Conservation (phyloP, 2,888 invertebrate genomes). For the Steromphala cineraria region DNA sequence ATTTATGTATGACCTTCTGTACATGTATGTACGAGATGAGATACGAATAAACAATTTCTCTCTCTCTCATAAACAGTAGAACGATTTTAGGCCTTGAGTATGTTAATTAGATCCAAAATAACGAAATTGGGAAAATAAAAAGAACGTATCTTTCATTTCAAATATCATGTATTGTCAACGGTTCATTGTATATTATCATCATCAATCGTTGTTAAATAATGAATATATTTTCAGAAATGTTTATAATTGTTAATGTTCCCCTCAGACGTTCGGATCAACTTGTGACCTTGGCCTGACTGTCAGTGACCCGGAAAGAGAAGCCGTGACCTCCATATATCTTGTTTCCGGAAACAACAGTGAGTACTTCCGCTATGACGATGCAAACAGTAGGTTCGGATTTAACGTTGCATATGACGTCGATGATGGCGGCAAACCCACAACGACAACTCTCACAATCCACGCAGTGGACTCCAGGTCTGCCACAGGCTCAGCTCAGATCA, state of each 20-base stretch:
- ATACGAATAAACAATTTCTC: too few species aligned
- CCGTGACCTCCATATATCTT: slow-evolving; percentile 26
- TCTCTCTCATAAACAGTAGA: too few species aligned
- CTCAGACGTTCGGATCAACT: slow-evolving; percentile 32
- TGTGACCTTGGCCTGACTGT: slow-evolving; percentile 38
- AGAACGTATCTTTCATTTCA: too few species aligned
- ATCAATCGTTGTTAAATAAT: too few species aligned
- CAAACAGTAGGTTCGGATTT: slow-evolving; percentile 34
- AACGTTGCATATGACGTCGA: slow-evolving; percentile 43
- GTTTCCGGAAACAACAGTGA: slow-evolving; percentile 38
- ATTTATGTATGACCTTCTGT: too few species aligned
- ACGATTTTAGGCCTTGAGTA: too few species aligned
- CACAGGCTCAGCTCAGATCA: slow-evolving; percentile 30
- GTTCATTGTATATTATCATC: too few species aligned
- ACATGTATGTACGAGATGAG: too few species aligned
- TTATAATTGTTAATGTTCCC: background rate
- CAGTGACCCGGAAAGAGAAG: slow-evolving; percentile 36
- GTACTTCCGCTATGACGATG: slow-evolving; percentile 34
- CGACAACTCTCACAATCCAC: slow-evolving; percentile 29
- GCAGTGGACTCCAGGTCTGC: slow-evolving; percentile 33
- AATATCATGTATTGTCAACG: too few species aligned
- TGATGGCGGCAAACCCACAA: slow-evolving; percentile 30
- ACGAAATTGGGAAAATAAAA: too few species aligned
- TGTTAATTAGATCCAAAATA: too few species aligned
- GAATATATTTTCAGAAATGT: too few species aligned